Evolutionary conservation across 2,888 invertebrate species (phyloP), one percentile per base, ranked within the genome.

Genomic region (Tortrix viridana): DNA sequence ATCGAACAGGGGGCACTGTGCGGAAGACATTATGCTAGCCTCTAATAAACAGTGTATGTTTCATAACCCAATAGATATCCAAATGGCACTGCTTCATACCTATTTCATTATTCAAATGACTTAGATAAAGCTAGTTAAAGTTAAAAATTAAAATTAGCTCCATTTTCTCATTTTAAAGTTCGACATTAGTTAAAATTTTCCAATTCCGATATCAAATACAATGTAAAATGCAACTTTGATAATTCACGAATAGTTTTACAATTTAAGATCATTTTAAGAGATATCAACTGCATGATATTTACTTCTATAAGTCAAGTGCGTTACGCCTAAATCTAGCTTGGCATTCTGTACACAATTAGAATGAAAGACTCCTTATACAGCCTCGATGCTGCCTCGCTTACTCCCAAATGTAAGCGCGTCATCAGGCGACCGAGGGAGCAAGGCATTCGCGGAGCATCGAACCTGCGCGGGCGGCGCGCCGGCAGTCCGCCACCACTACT

Each of bases 241-340:
- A 54, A 55, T 37, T 47, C 43, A 55, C 20, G 54, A 50, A 20
- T 44, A 23, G 16, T 38, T 53, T 53, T 53, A 32, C 9, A 50
- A 18, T 61, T 32, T 32, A 32, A 32, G 32, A 12, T 32, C 32
- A 12, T 12, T 32, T 32, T 56, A n/a, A 20, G 37, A 14, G 43
- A 50, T 41, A 47, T 37, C 49, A 55, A 18, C n/a, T 46, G 38
- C 14, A 32, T 50, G 49, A 26, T 3, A 32, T 16, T 50, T 18
- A 44, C 44, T 50, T 52, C 41, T 60, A 58, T 59, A 43, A 65
- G 55, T 61, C 64, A 54, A 43, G 62, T 65, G 61, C 67, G 62
- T 46, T 64, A 66, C 46, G 26, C 52, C 56, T 55, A 55, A 38
- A 56, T 19, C 56, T 61, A 52, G 52, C 59, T 14, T 43, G 52